Evolutionary conservation across 2,888 invertebrate species (phyloP), one percentile per base, ranked within the genome.

Genomic region (Molanna angustata): DNA sequence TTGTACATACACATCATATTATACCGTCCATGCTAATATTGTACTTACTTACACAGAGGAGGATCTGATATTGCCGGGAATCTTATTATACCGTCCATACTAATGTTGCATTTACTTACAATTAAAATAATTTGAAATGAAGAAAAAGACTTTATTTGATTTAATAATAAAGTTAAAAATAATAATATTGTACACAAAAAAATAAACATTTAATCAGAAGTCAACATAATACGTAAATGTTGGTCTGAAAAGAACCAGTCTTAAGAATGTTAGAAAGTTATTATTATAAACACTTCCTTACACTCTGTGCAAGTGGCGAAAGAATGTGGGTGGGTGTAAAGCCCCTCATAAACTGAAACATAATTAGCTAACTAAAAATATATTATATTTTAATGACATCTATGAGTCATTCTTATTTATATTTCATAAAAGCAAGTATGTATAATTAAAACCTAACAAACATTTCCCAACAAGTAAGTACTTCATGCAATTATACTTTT

Each of bases 331-430:
- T 18, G 32, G 31, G 19, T 20, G 35, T 32, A 21, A 17, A 14
- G 33, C 17, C 44, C 32, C 18, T 19, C 19, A 20, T 33, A 11
- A 13, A 33, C 20, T 37, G 31, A 21, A 37, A 47, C 20, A 41
- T 52, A 46, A 52, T 52, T 52, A 31, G 46, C 52, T 52, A 52
- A 52, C 52, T 52, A 52, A 52, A 16, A 46, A 18, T 32, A 43
- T 43, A 43, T 22, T 43, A 22, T 43, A 39, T 51, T 45, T 44
- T 7, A 51, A 45, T 21, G 22, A 22, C n/a, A n/a, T n/a, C n/a
- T n/a, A n/a, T n/a, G n/a, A n/a, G n/a, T n/a, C n/a, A n/a, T 14
- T 21, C 11, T 3, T 22, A 37, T 37, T 37, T 37, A 11, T 37
- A 37, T 13, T 16, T 37, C 14, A 35, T 35, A 11, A 17, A 51